Evolutionary conservation across 2,113 vertebrate species (phyloP), one percentile per base, ranked within the genome.

Genomic region (Orthonyx spaldingii): DNA sequence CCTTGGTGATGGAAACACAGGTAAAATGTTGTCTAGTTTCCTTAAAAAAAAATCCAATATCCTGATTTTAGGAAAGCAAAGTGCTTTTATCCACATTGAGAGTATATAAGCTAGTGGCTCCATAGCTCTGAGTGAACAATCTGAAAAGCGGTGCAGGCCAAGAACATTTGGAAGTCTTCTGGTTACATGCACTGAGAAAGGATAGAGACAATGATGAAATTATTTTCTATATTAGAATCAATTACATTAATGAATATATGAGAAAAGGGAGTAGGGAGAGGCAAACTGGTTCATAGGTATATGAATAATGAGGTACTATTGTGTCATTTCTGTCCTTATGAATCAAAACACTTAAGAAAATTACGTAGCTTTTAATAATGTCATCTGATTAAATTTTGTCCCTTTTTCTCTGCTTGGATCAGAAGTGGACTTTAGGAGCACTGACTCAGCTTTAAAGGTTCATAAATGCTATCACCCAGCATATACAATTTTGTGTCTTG

Each of bases 311-410:
- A 91, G 55, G 53, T 78, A 63, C 76, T 95, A 91, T 33, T 49
- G 44, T 83, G 63, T 68, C 41, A 42, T 93, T 91, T 56, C 41
- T 53, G 68, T 47, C 56, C 63, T 89, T 70, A 77, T 56, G 72
- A 89, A 91, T 87, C 86, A 65, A 93, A 93, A 92, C 86, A 92
- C 71, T 86, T 79, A 91, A 78, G 86, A 83, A 86, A 97, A 96
- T 95, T 65, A 97, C 93, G 94, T 59, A 75, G 44, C 49, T 91
- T 87, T 72, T 93, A 88, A 92, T 82, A 92, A 86, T 46, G 49
- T 57, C 41, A 72, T 50, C 84, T 84, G 91, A 91, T 88, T 95
- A 93, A 90, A 93, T 20, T 63, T 64, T 93, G 30, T 72, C 24
- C 19, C 28, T 78, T 84, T 91, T 71, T 76, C 49, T 80, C 64